phyloP scores from a whole-genome alignment of 2,888 invertebrate species.

The Platynereis dumerilii region DNA sequence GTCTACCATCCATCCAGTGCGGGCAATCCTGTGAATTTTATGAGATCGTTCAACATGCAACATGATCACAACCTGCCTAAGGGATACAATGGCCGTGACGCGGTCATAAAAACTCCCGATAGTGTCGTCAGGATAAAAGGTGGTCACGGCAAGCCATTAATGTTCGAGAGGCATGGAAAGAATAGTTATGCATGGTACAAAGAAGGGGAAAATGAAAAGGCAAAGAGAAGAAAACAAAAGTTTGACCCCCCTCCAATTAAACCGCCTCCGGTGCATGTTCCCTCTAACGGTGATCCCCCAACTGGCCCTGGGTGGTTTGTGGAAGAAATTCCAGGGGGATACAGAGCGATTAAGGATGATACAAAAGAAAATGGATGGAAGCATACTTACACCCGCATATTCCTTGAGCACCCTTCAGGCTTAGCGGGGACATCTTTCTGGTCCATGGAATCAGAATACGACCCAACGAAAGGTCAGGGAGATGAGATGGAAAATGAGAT shows the following conservation, averaged over 20 bases:
- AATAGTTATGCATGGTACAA: background rate
- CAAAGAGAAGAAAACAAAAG: background rate
- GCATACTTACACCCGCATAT: conserved; percentile 21
- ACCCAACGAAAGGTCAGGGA: conserved; percentile 6
- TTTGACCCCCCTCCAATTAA: background rate
- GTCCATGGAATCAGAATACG: conserved; percentile 20
- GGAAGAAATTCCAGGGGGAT: conserved; percentile 17
- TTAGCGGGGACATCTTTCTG: conserved; percentile 19
- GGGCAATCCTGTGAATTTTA: too few relatives aligned
- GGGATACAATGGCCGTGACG: too few relatives aligned
- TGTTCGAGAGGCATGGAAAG: conserved; percentile 7
- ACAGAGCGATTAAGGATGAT: conserved; percentile 19
- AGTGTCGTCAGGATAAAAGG: too few relatives aligned
- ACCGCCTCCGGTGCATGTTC: background rate
- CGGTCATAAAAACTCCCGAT: too few relatives aligned
- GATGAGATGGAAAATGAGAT: conserved; percentile 11
- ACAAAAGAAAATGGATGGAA: conserved; percentile 16
- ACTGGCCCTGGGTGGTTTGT: conserved; percentile 19
- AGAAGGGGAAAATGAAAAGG: background rate
- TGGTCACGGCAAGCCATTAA: background rate
- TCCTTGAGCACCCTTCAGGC: conserved; percentile 14
- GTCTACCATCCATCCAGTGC: too few relatives aligned
- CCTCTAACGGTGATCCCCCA: background rate
- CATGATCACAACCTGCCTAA: too few relatives aligned
- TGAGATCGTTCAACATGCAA: too few relatives aligned